Evolutionary conservation across 2,113 vertebrate genomes (phyloP).

Genomic region (Odobenus rosmarus): DNA sequence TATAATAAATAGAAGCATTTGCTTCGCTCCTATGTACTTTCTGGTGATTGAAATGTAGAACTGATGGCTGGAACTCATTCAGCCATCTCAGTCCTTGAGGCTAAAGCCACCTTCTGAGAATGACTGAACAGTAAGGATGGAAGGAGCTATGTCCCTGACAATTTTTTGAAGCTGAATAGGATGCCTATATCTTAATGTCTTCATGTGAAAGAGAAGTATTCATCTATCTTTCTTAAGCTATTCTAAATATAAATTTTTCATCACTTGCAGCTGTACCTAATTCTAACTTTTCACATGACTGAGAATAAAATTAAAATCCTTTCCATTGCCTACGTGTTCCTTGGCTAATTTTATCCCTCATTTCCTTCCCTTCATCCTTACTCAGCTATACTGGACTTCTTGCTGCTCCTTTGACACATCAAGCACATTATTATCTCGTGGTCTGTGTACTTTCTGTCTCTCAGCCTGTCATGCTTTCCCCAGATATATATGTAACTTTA

Average conservation of each 20-base stretch:
- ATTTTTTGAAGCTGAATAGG: not conserved
- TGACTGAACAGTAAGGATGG: not conserved
- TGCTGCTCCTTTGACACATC: not conserved
- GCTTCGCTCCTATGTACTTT: not conserved
- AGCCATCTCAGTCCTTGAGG: not conserved
- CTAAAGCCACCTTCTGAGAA: not conserved
- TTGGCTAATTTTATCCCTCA: not conserved
- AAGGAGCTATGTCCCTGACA: not conserved
- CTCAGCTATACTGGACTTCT: not conserved
- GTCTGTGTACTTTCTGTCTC: not conserved
- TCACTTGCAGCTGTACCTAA: not conserved
- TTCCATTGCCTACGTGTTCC: not conserved
- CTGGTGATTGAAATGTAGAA: not conserved
- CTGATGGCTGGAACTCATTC: not conserved
- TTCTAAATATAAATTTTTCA: not conserved
- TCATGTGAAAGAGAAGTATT: not conserved
- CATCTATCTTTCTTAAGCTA: not conserved
- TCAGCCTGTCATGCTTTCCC: not conserved
- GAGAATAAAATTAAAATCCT: slow-evolving; percentile 26
- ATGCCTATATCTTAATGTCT: not conserved
- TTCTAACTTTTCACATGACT: slow-evolving; percentile 17
- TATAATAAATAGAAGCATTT: not conserved
- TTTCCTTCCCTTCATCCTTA: not conserved
- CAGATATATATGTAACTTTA: not conserved
- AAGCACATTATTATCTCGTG: not conserved